Percentiles rank a stretch among this genome's conserved stretches.
Evolutionary conservation across 2,797 vertebrate genomes (phyloP).

Genomic region (Anabacerthia variegaticeps): DNA sequence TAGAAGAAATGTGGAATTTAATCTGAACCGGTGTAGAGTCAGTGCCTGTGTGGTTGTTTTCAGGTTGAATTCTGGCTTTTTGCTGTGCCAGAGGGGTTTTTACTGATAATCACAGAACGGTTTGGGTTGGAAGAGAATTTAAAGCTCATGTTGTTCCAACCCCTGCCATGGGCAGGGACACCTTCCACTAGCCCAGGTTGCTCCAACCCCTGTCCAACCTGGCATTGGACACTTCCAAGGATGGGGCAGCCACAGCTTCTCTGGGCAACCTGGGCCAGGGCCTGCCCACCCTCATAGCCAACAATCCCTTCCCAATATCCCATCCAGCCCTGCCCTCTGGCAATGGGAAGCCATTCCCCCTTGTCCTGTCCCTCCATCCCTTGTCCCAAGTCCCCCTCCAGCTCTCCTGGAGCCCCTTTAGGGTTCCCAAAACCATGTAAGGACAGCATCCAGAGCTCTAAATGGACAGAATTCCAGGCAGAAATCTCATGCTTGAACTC

Average conservation of each 20-base stretch:
- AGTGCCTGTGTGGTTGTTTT: neutral
- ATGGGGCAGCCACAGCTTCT: neutral
- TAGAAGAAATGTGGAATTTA: neutral
- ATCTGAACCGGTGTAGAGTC: fast-evolving
- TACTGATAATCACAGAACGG: neutral
- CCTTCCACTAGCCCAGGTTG: neutral
- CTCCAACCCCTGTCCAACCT: neutral
- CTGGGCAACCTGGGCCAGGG: neutral
- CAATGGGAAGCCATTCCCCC: neutral
- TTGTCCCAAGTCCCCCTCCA: neutral
- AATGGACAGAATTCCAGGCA: neutral
- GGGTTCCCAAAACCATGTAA: neutral
- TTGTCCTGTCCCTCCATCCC: neutral
- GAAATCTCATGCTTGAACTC: neutral
- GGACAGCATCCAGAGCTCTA: neutral
- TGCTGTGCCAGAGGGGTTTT: neutral
- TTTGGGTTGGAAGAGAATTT: neutral
- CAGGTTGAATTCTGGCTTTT: neutral
- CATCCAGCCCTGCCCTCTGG: neutral
- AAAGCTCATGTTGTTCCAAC: neutral
- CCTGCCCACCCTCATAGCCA: neutral
- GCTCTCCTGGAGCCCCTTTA: neutral
- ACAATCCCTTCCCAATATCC: neutral
- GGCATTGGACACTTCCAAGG: neutral
- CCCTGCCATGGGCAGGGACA: neutral